These are phyloP conservation scores for Schizaphis graminum DNA, from an alignment of 2,888 invertebrate genomes.

Conservation along the genomic window DNA sequence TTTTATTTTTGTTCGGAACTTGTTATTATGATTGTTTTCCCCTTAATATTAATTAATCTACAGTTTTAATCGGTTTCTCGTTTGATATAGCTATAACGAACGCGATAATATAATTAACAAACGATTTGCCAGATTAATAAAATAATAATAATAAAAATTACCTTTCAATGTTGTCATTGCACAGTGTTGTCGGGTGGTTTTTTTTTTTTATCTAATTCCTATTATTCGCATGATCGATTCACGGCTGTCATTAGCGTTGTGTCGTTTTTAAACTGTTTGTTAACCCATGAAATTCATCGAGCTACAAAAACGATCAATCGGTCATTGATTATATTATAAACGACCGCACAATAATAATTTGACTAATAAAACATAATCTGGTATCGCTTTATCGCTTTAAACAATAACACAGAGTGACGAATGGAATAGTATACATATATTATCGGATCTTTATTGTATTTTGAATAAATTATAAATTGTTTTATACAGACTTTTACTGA, in stretches of 20 bases:
- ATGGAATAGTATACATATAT: neutral
- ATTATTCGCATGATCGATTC: conserved; percentile 5
- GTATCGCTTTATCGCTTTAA: neutral
- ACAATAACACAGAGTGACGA: neutral
- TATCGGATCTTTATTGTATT: neutral
- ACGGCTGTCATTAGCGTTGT: neutral
- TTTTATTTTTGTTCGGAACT: neutral
- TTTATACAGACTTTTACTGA: neutral
- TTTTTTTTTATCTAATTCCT: neutral
- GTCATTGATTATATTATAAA: neutral
- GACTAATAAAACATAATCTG: neutral
- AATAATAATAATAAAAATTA: neutral
- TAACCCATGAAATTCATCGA: neutral
- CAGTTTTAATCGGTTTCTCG: neutral
- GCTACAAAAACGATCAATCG: neutral
- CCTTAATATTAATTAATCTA: neutral
- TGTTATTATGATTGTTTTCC: neutral
- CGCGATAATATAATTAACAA: neutral
- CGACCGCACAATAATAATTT: neutral
- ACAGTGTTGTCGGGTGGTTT: neutral
- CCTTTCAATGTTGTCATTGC: neutral
- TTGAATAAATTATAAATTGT: neutral
- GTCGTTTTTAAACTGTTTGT: neutral
- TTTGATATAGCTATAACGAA: neutral
- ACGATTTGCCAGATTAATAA: neutral